Percentiles rank a stretch among this genome's conserved stretches.
phyloP scores from a whole-genome alignment of 2,888 invertebrate genomes.

The Frankliniella fusca region DNA sequence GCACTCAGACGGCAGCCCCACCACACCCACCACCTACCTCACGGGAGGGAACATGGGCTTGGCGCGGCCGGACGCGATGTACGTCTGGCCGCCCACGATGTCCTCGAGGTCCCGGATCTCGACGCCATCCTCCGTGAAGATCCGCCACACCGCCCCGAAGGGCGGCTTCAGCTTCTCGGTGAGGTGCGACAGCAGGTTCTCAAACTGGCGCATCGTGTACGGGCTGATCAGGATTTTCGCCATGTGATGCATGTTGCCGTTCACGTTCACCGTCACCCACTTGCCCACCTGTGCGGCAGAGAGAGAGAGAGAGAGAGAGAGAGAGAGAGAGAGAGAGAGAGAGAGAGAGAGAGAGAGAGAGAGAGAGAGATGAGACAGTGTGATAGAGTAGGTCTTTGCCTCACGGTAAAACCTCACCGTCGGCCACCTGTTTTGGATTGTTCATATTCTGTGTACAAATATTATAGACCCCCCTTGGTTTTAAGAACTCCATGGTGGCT shows the following conservation, averaged over 20 bases:
- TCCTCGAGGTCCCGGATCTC: constrained; percentile 12
- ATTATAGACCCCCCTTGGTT: too few species aligned
- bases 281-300: neutral
- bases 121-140: neutral
- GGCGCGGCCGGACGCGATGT: neutral
- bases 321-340: too few species aligned
- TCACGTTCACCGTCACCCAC: constrained; percentile 24
- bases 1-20: too few species aligned
- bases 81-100: neutral
- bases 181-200: constrained; percentile 19
- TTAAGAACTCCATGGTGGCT: too few species aligned
- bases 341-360: too few species aligned
- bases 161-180: constrained; percentile 10
- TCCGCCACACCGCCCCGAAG: neutral
- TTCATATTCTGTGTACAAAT: too few species aligned
- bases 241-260: neutral
- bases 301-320: too few species aligned
- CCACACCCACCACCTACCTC: neutral
- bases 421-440: too few species aligned
- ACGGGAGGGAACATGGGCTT: neutral
- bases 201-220: constrained; percentile 9
- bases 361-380: too few species aligned
- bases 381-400: too few species aligned
- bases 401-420: too few species aligned
- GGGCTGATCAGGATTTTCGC: constrained; percentile 7